A percentile compares a stretch with the other conserved stretches of the same genome.
These are phyloP conservation scores for Thaumatotibia leucotreta DNA, from an alignment of 1,140 invertebrate species.

Conservation along the genomic window DNA sequence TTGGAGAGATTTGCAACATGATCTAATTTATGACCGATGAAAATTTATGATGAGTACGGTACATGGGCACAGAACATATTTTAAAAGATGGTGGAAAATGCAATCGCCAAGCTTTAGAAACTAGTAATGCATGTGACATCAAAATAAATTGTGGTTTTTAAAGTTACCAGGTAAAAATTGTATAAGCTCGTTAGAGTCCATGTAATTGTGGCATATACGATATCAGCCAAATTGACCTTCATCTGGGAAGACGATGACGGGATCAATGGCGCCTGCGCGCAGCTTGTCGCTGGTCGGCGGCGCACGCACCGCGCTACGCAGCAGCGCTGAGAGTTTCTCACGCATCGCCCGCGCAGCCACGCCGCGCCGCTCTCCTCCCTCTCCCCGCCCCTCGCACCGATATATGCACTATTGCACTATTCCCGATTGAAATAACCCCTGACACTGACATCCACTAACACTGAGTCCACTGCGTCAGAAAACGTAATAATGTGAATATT, in stretches of 20 bases:
- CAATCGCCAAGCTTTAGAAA: too few species aligned
- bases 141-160: too few species aligned
- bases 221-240: conserved; percentile 35
- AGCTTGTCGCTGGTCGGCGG: conserved; percentile 50
- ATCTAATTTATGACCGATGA: too few species aligned
- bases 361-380: conserved; percentile 26
- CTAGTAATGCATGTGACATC: too few species aligned
- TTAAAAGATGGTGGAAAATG: too few species aligned
- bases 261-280: conserved; percentile 44
- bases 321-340: conserved; percentile 57
- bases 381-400: conserved; percentile 20
- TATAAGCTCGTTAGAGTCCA: too few species aligned
- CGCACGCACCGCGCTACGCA: conserved; percentile 54
- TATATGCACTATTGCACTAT: neutral
- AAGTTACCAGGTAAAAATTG: too few species aligned
- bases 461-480: neutral
- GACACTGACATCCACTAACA: neutral
- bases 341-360: conserved; percentile 69
- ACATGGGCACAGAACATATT: too few species aligned
- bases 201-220: too few species aligned
- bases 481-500: neutral
- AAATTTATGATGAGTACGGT: too few species aligned
- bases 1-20: too few species aligned
- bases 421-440: neutral
- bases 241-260: conserved; percentile 50